Base-by-base conservation (phyloP, 1,140 invertebrate species). In the Trypoxylus dichotomus region DNA sequence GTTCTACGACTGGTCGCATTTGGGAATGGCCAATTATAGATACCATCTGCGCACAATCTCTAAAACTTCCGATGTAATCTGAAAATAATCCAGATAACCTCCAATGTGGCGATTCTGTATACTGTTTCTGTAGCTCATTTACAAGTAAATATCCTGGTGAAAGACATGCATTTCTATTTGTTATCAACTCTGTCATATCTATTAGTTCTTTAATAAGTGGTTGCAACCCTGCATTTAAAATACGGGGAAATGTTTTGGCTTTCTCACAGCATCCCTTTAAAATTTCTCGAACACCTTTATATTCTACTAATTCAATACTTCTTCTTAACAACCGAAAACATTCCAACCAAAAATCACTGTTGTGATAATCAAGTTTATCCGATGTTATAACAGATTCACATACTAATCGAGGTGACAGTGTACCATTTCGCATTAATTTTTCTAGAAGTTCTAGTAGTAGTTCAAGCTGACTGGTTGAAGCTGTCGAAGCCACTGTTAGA, bases 101-200 rank as follows among this genome's bases (percentile, higher is more conserved):
- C 96, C 97, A 98, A 87, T 98, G 96, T 41, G 96, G 96, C 83
- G 94, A 92, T 82, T 96, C 92, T 43, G 94, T 92, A 87, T 94
- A 95, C 37, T 92, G 91, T 87, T 98, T 96, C 75, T 95, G 92
- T 81, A 99, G 93, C 88, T 98, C 97, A 87, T 97, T 98, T 0
- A 97, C 93, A 79, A 98, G 95, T 80, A 99, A 95, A 86, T 98
- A 98, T 21, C 94, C 95, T 13, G 97, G 97, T 58, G 98, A 87
- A 10, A 99, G 87, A 83, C 96, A 97, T 3, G 94, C 93, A 88
- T 97, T 96, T 32, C 97, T 89, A 85, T 98, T 95, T 88, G 98
- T 95, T 81, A 98, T 97, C 81, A 94, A 93, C 81, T 94, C 91
- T 72, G 98, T 90, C 2, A 98, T 91, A 84, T 91, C 91, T 82